Conservation (phyloP, 2,113 vertebrate species). For the Aspidoscelis tigris region DNA sequence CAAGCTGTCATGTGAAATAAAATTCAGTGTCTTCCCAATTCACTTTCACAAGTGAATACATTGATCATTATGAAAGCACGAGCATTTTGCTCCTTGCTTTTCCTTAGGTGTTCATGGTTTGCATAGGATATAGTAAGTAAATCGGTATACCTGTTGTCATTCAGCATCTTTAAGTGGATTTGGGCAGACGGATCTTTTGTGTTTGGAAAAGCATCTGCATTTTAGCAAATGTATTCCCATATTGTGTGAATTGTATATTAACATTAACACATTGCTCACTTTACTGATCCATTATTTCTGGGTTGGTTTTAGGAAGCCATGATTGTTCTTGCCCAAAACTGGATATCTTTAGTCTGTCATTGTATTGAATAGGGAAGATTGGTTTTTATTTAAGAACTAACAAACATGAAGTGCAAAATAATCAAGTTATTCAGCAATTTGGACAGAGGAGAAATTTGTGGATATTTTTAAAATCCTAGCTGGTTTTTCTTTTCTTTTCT, state of each 20-base stretch:
- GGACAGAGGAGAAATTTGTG: not conserved
- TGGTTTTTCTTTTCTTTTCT: not conserved
- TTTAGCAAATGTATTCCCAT: not conserved
- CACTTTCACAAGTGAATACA: not conserved
- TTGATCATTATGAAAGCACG: not conserved
- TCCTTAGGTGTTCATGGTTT: not conserved
- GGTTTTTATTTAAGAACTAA: conserved; percentile 10
- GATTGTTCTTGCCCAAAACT: accelerated
- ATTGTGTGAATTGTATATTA: conserved; percentile 7
- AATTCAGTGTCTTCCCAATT: not conserved
- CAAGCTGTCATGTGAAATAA: not conserved
- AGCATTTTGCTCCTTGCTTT: not conserved
- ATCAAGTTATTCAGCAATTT: not conserved
- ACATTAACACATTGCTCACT: conserved; percentile 11
- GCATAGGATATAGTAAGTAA: not conserved
- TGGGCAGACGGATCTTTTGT: not conserved
- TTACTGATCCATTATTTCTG: not conserved
- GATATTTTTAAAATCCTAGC: not conserved
- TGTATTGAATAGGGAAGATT: accelerated
- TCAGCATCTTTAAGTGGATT: not conserved
- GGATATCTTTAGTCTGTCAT: not conserved
- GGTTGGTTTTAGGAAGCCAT: not conserved
- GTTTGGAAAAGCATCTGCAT: not conserved
- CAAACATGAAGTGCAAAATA: not conserved
- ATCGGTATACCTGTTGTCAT: not conserved